Evolutionary conservation across 2,888 invertebrate species (phyloP).

Genomic region (Caenorhabditis sp.): DNA sequence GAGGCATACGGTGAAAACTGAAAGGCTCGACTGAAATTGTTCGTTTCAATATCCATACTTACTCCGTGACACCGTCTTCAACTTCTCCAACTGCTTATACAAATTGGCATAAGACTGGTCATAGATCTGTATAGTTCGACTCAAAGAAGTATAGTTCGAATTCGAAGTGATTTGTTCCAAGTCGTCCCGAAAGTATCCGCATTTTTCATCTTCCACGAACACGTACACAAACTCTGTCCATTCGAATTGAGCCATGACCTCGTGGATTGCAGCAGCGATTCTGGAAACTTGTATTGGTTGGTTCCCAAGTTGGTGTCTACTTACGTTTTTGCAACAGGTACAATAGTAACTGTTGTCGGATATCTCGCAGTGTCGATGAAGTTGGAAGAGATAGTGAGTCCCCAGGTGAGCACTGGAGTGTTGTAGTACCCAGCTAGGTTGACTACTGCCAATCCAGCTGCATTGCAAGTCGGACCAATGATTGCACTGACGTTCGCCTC

Average conservation of each 20-base stretch:
- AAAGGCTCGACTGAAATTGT: slow-evolving; percentile 1
- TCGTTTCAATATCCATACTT: slow-evolving; percentile 4
- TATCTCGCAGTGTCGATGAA: slow-evolving; percentile 59
- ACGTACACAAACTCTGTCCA: slow-evolving; percentile 76
- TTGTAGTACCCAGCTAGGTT: slow-evolving; percentile 69
- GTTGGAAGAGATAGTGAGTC: slow-evolving; percentile 62
- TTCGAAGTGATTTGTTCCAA: slow-evolving; percentile 54
- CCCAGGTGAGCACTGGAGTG: slow-evolving; percentile 67
- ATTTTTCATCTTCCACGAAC: slow-evolving; percentile 70
- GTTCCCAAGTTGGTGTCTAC: neutral
- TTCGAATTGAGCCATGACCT: slow-evolving; percentile 68
- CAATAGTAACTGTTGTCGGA: slow-evolving; percentile 62
- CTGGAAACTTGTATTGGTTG: slow-evolving; percentile 30
- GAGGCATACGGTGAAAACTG: slow-evolving; percentile 69
- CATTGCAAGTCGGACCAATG: slow-evolving; percentile 71
- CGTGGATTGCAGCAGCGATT: slow-evolving; percentile 69
- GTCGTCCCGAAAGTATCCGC: slow-evolving; percentile 68
- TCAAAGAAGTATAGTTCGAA: slow-evolving; percentile 51
- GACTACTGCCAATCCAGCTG: slow-evolving; percentile 61
- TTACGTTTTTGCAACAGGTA: slow-evolving; percentile 66
- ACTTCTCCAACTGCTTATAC: slow-evolving; percentile 45
- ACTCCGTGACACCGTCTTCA: slow-evolving; percentile 60
- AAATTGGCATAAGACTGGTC: slow-evolving; percentile 53
- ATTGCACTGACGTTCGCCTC: slow-evolving; percentile 67
- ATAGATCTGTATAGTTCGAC: slow-evolving; percentile 46